These are phyloP conservation scores for Leptocoma aspasia DNA, from an alignment of 2,113 vertebrate species.

Conservation along the genomic window DNA sequence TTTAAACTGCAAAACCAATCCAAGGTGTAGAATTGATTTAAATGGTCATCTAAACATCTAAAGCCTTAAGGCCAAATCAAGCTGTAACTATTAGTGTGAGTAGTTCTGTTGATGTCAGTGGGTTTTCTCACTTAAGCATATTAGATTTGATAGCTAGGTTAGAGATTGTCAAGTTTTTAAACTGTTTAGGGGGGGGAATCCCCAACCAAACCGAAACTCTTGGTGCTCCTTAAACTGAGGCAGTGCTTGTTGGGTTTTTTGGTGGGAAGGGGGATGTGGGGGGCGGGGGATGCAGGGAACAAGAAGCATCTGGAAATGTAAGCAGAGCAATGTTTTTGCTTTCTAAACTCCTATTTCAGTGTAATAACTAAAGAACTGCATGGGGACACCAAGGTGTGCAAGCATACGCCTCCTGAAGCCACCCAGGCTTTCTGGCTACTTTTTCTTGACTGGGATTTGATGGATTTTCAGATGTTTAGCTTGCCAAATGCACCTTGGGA, in stretches of 20 bases:
- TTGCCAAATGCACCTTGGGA: background rate
- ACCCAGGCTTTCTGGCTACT: background rate
- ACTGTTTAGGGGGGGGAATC: background rate
- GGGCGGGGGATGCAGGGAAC: rapidly evolving
- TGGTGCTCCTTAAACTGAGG: background rate
- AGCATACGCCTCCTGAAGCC: background rate
- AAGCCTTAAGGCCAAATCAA: background rate
- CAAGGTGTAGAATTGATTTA: background rate
- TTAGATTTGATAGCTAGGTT: background rate
- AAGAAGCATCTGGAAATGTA: background rate
- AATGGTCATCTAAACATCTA: background rate
- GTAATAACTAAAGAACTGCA: background rate
- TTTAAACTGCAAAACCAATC: background rate
- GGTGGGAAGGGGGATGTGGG: rapidly evolving
- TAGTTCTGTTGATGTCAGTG: background rate
- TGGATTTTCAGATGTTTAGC: background rate
- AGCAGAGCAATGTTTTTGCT: background rate
- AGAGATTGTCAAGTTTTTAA: constrained; percentile 7
- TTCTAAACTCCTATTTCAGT: background rate
- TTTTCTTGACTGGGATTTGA: background rate
- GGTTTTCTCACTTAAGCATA: background rate
- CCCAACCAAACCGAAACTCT: background rate
- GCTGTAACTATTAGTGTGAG: background rate
- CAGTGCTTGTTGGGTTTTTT: background rate
- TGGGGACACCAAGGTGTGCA: background rate